Percentiles rank a stretch among this genome's conserved stretches.
These are phyloP conservation scores for Cladopsammia gracilis DNA, from an alignment of 64 coral and sea anemone species.

Conservation along the genomic window DNA sequence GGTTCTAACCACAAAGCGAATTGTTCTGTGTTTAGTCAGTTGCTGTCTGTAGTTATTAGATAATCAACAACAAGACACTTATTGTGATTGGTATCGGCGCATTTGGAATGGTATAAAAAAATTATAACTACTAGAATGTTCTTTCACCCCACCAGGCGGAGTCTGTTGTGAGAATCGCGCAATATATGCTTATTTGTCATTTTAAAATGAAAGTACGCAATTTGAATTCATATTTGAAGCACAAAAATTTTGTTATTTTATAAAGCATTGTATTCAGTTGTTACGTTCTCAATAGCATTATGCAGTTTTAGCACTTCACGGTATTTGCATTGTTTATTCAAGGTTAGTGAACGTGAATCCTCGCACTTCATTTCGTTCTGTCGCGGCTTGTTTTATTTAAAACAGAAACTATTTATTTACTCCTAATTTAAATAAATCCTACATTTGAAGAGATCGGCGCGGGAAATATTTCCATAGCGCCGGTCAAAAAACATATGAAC, in stretches of 20 bases:
- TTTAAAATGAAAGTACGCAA: neutral
- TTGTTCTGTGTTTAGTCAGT: constrained; percentile 12
- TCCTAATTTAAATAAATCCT: neutral
- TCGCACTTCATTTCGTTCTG: neutral
- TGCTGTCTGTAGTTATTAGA: constrained; percentile 39
- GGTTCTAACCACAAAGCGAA: neutral
- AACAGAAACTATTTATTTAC: neutral
- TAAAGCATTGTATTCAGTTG: neutral
- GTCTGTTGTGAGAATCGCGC: constrained; percentile 4
- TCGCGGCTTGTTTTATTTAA: neutral
- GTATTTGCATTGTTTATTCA: neutral
- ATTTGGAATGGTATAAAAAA: neutral
- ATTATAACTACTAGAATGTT: constrained; percentile 20
- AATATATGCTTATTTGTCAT: neutral
- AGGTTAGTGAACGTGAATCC: neutral
- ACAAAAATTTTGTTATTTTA: neutral
- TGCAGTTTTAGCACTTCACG: neutral
- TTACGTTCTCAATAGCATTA: constrained; percentile 12
- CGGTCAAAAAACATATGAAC: neutral
- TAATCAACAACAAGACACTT: constrained; percentile 13
- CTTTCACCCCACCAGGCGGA: neutral
- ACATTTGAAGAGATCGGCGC: neutral
- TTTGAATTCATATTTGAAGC: constrained; percentile 1
- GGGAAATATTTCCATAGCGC: neutral
- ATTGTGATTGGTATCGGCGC: constrained; percentile 17